Conservation (phyloP, 1,140 invertebrate genomes). For the Metaphire vulgaris region DNA sequence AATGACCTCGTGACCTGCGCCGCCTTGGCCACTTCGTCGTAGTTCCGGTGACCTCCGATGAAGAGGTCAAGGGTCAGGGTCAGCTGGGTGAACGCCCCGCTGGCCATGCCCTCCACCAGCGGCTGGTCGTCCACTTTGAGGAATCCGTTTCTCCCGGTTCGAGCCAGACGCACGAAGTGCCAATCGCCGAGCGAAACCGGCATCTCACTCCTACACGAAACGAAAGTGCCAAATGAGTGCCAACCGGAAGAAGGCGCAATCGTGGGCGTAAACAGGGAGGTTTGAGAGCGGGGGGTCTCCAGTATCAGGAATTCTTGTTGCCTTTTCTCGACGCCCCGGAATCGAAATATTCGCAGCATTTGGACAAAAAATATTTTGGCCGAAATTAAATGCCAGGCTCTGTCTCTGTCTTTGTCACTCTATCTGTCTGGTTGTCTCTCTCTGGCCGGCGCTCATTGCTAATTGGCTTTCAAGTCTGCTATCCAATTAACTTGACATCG, state of each 20-base stretch:
- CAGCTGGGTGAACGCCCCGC: conserved; percentile 72
- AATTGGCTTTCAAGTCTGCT: too few relatives aligned
- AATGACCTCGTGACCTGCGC: conserved; percentile 67
- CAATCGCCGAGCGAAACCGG: conserved; percentile 70
- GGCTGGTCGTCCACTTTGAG: conserved; percentile 68
- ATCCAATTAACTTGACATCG: too few relatives aligned
- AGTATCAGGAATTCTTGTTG: not conserved
- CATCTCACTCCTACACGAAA: conserved; percentile 60
- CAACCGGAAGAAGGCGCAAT: not conserved
- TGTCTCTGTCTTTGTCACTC: too few relatives aligned
- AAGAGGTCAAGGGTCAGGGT: conserved; percentile 78
- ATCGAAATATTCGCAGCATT: not conserved
- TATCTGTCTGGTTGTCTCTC: too few relatives aligned
- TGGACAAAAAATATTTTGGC: not conserved
- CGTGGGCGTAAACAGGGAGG: not conserved
- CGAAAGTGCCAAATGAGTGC: not conserved
- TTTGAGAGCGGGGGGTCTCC: not conserved
- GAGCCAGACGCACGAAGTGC: conserved; percentile 74
- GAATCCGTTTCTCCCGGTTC: conserved; percentile 78
- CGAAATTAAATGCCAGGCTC: too few relatives aligned
- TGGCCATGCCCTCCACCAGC: conserved; percentile 63
- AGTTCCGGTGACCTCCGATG: conserved; percentile 75
- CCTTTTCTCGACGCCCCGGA: not conserved
- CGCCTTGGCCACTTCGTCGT: conserved; percentile 67
- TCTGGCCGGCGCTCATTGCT: too few relatives aligned